Percentiles rank a stretch among this genome's conserved stretches.
Evolutionary conservation across 2,888 invertebrate genomes (phyloP).

Genomic region (Lithophane leautieri): DNA sequence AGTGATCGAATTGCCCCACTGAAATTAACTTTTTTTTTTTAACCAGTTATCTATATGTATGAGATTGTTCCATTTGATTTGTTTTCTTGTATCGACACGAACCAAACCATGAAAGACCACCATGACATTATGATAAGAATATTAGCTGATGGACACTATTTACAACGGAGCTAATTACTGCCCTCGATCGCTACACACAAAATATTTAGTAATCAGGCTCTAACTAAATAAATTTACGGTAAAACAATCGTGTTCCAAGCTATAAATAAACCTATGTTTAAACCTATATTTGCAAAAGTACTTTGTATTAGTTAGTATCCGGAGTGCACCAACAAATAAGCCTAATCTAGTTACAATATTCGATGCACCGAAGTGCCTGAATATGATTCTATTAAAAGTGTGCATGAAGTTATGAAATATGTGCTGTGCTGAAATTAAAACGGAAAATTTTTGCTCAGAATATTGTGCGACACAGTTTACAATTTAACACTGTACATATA

Average conservation of each 20-base stretch:
- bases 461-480: not conserved
- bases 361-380: slow-evolving; percentile 43
- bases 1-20: no score
- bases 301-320: slow-evolving; percentile 20
- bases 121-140: not conserved
- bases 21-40: no score
- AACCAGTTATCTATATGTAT: not conserved
- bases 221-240: not conserved
- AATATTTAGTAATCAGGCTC: not conserved
- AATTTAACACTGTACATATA: not conserved
- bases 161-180: not conserved
- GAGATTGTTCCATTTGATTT: not conserved
- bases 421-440: slow-evolving; percentile 37
- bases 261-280: not conserved
- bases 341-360: slow-evolving; percentile 43
- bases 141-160: not conserved
- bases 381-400: slow-evolving; percentile 55
- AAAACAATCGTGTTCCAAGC: not conserved
- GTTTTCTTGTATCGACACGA: not conserved
- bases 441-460: slow-evolving; percentile 16
- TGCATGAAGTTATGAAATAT: slow-evolving; percentile 40
- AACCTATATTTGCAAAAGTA: not conserved
- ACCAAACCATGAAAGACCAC: not conserved
- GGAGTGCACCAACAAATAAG: slow-evolving; percentile 25
- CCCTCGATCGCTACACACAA: no score